Percentiles rank a stretch among this genome's conserved stretches.
These are phyloP conservation scores for Apocheima hispidaria DNA, from an alignment of 2,888 invertebrate species.

Conservation along the genomic window DNA sequence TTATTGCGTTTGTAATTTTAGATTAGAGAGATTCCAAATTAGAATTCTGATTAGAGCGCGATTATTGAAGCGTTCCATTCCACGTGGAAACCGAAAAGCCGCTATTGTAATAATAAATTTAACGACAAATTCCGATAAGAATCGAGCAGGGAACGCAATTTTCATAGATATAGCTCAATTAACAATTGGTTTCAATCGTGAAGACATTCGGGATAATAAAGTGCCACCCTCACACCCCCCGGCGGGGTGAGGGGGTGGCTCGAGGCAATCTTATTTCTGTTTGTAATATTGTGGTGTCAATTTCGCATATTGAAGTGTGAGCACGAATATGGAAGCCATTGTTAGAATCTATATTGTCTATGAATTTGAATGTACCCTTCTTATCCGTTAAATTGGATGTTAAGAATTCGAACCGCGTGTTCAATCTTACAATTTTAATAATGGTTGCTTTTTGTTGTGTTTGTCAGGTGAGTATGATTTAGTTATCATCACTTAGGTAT, in stretches of 20 bases:
- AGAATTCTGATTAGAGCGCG: conserved; percentile 59
- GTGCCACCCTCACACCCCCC: conserved; percentile 67
- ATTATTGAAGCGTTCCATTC: conserved; percentile 64
- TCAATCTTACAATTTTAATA: conserved; percentile 34
- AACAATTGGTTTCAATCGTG: conserved; percentile 86
- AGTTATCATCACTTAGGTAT: no score
- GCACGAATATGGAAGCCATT: conserved; percentile 74
- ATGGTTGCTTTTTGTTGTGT: conserved; percentile 22
- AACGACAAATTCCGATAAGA: conserved; percentile 83
- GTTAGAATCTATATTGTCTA: conserved; percentile 73
- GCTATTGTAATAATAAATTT: conserved; percentile 78
- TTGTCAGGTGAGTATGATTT: not conserved
- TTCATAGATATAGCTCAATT: conserved; percentile 86
- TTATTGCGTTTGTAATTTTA: conserved; percentile 36
- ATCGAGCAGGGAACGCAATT: conserved; percentile 82
- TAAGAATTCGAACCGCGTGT: conserved; percentile 44
- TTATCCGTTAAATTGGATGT: conserved; percentile 61
- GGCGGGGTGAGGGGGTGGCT: conserved; percentile 59
- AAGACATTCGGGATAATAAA: conserved; percentile 84
- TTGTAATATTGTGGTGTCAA: conserved; percentile 86
- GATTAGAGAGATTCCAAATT: conserved; percentile 48
- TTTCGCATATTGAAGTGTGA: conserved; percentile 84
- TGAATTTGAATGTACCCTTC: conserved; percentile 67
- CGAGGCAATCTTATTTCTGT: conserved; percentile 84
- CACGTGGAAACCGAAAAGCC: conserved; percentile 68